Conservation (phyloP, 2,113 vertebrate genomes). For the Caloenas nicobarica region DNA sequence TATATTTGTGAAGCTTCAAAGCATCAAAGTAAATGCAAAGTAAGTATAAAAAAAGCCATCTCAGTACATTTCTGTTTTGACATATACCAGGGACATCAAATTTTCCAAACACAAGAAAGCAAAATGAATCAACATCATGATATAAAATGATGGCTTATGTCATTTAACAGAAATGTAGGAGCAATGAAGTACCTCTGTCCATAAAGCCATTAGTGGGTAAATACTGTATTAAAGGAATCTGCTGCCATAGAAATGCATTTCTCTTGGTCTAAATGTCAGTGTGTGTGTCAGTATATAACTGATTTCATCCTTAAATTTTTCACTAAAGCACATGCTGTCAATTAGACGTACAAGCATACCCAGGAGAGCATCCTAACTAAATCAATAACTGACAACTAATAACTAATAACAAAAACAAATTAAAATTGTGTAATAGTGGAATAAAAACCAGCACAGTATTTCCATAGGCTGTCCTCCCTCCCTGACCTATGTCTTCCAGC, state of each 20-base stretch:
- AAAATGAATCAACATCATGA: neutral
- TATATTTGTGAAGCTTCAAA: conserved; percentile 12
- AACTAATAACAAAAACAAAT: neutral
- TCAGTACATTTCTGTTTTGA: neutral
- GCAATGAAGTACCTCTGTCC: neutral
- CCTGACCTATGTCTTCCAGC: neutral
- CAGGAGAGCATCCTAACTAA: neutral
- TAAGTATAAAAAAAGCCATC: neutral
- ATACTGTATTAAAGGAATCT: neutral
- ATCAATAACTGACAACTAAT: neutral
- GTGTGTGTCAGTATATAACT: neutral
- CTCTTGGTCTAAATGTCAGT: neutral
- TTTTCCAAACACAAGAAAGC: neutral
- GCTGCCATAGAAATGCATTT: neutral
- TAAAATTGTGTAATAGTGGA: neutral
- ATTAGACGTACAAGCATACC: neutral
- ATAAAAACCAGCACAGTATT: neutral
- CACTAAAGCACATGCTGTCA: neutral
- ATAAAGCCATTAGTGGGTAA: neutral
- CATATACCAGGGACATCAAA: neutral
- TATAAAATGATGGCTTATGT: neutral
- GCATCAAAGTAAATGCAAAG: conserved; percentile 16
- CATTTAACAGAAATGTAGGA: neutral
- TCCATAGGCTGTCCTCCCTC: neutral
- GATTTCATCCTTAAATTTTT: neutral